Evolutionary conservation across 2,888 invertebrate species (phyloP).

Genomic region (Drosophila bunnanda): DNA sequence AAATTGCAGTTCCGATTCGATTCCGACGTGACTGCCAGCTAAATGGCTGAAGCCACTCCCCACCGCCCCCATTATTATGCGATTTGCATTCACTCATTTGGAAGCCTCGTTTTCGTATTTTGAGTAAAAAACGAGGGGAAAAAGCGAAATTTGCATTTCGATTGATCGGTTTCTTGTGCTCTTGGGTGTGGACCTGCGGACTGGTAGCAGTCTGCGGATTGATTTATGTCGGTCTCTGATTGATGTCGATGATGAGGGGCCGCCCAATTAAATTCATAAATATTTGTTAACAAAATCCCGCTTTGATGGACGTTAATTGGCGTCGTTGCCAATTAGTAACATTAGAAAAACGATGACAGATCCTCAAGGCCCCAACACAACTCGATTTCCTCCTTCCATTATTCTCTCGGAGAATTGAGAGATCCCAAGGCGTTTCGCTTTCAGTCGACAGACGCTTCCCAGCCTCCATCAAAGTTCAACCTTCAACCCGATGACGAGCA

Average conservation of each 20-base stretch:
- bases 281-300: constrained; percentile 33
- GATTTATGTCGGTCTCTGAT: constrained; percentile 68
- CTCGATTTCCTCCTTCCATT: constrained; percentile 5
- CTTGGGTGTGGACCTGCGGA: constrained; percentile 29
- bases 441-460: constrained; percentile 38
- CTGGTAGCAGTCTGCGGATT: constrained; percentile 44
- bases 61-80: constrained; percentile 60
- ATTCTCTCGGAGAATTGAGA: neutral
- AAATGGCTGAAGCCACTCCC: constrained; percentile 24
- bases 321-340: constrained; percentile 25
- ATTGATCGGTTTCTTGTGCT: constrained; percentile 13
- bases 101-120: constrained; percentile 43
- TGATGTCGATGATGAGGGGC: constrained; percentile 58
- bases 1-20: constrained; percentile 48
- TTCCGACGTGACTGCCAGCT: constrained; percentile 46
- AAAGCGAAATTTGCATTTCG: constrained; percentile 26
- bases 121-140: constrained; percentile 14
- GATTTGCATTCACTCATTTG: constrained; percentile 67
- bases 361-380: constrained; percentile 18
- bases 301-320: constrained; percentile 67
- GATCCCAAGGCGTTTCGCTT: constrained; percentile 24
- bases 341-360: constrained; percentile 22
- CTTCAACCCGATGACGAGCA: constrained; percentile 36
- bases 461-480: constrained; percentile 22
- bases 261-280: constrained; percentile 67